phyloP scores from a whole-genome alignment of 92 coral and sea anemone genomes.

The Epizoanthus ramosus region DNA sequence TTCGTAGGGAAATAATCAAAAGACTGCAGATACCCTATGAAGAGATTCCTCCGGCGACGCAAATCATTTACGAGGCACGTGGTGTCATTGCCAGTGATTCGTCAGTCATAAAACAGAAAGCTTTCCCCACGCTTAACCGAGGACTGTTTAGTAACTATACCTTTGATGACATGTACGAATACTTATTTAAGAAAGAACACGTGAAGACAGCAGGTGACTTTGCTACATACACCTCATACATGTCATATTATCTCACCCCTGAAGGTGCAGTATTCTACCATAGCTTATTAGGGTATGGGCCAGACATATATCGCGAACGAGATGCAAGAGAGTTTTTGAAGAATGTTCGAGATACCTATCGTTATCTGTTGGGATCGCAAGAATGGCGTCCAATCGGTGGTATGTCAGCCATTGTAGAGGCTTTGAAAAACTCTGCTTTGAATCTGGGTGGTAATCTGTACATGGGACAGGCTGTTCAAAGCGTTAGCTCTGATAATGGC shows the following conservation, averaged over 20 bases:
- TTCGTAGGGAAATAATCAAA: neutral
- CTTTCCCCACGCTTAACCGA: constrained; percentile 2
- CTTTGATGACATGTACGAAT: neutral
- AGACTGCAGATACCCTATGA: constrained; percentile 15
- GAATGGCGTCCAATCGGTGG: neutral
- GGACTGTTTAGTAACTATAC: neutral
- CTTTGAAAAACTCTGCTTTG: constrained; percentile 3
- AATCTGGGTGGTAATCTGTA: constrained; percentile 1
- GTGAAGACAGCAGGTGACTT: neutral
- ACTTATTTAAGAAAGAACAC: neutral
- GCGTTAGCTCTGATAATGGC: neutral
- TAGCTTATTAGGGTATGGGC: neutral
- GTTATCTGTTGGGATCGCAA: neutral
- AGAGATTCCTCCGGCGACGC: neutral
- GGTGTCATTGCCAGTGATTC: constrained; percentile 7
- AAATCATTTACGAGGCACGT: neutral
- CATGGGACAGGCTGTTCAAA: neutral
- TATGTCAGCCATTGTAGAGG: constrained; percentile 9
- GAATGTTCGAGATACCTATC: neutral
- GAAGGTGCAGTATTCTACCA: neutral
- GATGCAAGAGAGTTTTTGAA: neutral
- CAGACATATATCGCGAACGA: neutral
- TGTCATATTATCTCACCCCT: neutral
- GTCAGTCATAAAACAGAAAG: neutral
- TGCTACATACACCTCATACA: neutral